These are phyloP conservation scores for Seriola rivoliana DNA, from an alignment of 2,113 vertebrate genomes.

Conservation along the genomic window DNA sequence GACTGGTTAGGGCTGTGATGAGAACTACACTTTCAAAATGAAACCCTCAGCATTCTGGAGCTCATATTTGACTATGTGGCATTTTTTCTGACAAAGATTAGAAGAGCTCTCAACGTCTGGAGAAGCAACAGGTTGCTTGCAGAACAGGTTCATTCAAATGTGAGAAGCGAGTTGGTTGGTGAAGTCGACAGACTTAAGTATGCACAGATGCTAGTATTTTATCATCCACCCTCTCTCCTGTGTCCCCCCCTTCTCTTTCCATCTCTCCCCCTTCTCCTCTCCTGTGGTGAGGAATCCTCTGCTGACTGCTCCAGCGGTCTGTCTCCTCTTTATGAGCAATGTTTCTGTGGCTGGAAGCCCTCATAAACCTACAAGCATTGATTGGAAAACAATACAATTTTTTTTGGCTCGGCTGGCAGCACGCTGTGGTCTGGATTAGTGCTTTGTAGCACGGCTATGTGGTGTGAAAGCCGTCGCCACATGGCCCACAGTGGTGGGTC, in stretches of 20 bases:
- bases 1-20: slow-evolving; percentile 9
- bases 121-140: slow-evolving; percentile 24
- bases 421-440: slow-evolving; percentile 41
- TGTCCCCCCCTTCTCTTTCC: slow-evolving; percentile 21
- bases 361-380: slow-evolving; percentile 55
- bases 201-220: slow-evolving; percentile 33
- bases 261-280: slow-evolving; percentile 11
- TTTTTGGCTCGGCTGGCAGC: slow-evolving; percentile 58
- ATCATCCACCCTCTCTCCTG: slow-evolving; percentile 7
- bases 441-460: slow-evolving; percentile 17
- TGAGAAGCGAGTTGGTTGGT: neutral
- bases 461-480: slow-evolving; percentile 34
- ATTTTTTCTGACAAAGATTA: slow-evolving; percentile 3
- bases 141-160: slow-evolving; percentile 50
- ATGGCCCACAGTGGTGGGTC: slow-evolving; percentile 25
- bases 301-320: slow-evolving; percentile 40
- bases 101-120: neutral
- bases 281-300: slow-evolving; percentile 47
- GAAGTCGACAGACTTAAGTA: slow-evolving; percentile 9
- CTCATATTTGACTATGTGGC: slow-evolving; percentile 7
- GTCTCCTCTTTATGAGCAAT: slow-evolving; percentile 56
- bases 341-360: slow-evolving; percentile 62
- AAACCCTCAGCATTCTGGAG: slow-evolving; percentile 22
- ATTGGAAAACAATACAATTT: slow-evolving; percentile 73
- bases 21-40: slow-evolving; percentile 33